These are phyloP conservation scores for Hypocryptadius cinnamomeus DNA, from an alignment of 2,113 vertebrate genomes.

Conservation along the genomic window DNA sequence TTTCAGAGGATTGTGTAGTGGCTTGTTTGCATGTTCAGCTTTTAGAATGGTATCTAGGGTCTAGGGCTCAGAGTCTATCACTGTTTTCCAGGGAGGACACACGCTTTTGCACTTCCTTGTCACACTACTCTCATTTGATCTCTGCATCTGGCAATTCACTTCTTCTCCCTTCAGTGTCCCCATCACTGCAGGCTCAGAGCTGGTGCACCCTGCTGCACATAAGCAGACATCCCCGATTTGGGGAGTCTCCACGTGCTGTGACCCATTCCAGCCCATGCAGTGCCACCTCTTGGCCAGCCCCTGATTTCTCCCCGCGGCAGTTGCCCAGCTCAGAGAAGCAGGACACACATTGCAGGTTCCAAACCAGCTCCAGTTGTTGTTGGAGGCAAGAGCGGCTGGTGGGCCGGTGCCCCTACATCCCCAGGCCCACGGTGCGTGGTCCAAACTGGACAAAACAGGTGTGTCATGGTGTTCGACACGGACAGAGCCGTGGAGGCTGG, in stretches of 20 bases:
- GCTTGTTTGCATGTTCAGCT: not conserved
- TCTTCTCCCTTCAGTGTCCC: not conserved
- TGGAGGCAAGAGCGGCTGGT: not conserved
- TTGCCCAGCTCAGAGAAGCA: not conserved
- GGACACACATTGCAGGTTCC: not conserved
- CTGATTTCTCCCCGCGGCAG: not conserved
- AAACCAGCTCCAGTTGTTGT: not conserved
- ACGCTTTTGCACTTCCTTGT: not conserved
- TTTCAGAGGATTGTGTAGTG: not conserved
- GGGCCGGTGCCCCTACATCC: not conserved
- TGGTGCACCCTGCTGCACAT: not conserved
- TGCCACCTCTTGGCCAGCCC: conserved; percentile 6
- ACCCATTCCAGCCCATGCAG: not conserved
- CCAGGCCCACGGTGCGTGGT: rapidly evolving
- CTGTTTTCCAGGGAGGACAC: not conserved
- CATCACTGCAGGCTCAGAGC: not conserved
- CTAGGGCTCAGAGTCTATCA: rapidly evolving
- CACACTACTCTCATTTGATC: rapidly evolving
- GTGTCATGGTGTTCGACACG: rapidly evolving
- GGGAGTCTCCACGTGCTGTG: not conserved
- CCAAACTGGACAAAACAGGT: not conserved
- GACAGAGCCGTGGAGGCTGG: not conserved
- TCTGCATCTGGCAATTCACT: not conserved
- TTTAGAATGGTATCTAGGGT: not conserved
- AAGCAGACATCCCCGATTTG: rapidly evolving